Evolutionary conservation across 2,888 invertebrate species (phyloP).

Genomic region (Hydroisotoma schaefferi): DNA sequence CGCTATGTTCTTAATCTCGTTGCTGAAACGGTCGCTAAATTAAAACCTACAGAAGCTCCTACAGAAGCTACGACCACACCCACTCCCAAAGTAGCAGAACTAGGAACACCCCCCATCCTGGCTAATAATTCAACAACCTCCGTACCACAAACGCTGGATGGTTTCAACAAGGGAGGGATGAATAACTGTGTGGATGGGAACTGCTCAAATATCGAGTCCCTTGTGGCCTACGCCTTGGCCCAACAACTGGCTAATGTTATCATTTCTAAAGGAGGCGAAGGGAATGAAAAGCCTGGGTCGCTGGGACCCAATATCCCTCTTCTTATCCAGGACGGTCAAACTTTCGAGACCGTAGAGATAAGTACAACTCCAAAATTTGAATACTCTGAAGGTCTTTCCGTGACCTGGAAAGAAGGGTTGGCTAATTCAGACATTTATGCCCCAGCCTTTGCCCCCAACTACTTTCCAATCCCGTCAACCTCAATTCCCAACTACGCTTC

Average conservation of each 20-base stretch:
- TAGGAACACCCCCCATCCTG: no score
- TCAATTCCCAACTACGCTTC: conserved; percentile 5
- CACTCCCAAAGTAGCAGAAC: no score
- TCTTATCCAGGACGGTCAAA: background rate
- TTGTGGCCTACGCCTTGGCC: background rate
- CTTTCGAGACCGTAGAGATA: background rate
- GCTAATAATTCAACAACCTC: no score
- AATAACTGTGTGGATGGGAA: no score
- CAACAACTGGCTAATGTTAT: background rate
- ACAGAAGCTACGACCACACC: background rate
- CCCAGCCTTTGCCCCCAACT: conserved; percentile 11
- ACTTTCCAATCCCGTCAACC: background rate
- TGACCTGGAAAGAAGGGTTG: background rate
- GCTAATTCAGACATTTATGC: conserved; percentile 1
- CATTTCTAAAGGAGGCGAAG: background rate
- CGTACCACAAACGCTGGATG: no score
- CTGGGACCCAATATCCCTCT: background rate
- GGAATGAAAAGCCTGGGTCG: background rate
- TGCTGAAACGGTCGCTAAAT: conserved; percentile 7
- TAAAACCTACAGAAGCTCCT: background rate
- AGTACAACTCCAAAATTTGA: background rate
- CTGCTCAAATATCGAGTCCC: background rate
- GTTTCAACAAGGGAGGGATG: no score
- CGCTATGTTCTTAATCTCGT: conserved; percentile 10
- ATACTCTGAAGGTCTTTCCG: background rate